These are phyloP conservation scores for Centroberyx gerrardi DNA, from an alignment of 2,797 vertebrate genomes.

Conservation along the genomic window DNA sequence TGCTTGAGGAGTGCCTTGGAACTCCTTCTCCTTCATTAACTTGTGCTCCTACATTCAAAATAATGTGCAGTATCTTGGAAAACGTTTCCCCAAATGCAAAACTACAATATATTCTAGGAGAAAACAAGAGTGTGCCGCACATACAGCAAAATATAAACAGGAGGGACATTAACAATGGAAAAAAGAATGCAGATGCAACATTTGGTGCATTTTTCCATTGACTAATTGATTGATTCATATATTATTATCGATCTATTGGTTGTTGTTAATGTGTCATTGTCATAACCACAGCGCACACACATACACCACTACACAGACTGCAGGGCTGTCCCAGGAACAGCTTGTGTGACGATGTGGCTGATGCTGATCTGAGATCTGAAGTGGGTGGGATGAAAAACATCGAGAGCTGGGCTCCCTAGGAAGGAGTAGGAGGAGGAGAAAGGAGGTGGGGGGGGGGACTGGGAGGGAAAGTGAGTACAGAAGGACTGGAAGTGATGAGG, in stretches of 20 bases:
- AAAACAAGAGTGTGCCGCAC: too few species aligned
- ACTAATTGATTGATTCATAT: neutral
- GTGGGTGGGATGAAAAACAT: slow-evolving; percentile 13
- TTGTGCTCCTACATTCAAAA: too few species aligned
- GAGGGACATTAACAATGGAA: neutral
- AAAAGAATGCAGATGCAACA: neutral
- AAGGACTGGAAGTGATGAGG: neutral
- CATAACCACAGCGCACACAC: neutral
- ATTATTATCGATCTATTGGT: neutral
- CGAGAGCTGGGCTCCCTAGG: neutral
- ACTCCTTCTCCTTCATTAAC: neutral
- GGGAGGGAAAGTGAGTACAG: neutral
- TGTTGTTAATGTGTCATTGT: neutral
- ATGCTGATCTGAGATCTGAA: slow-evolving; percentile 8
- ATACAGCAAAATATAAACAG: neutral
- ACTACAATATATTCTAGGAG: too few species aligned
- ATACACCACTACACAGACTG: neutral
- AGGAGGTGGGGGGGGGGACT: neutral
- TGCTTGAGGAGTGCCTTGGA: too few species aligned
- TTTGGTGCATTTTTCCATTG: neutral
- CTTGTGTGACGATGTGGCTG: neutral
- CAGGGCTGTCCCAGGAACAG: slow-evolving; percentile 24
- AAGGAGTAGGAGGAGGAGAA: slow-evolving; percentile 4
- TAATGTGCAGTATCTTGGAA: too few species aligned
- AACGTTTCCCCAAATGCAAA: too few species aligned